Conservation (phyloP, 2,888 invertebrate species). For the Campaea margaritaria region DNA sequence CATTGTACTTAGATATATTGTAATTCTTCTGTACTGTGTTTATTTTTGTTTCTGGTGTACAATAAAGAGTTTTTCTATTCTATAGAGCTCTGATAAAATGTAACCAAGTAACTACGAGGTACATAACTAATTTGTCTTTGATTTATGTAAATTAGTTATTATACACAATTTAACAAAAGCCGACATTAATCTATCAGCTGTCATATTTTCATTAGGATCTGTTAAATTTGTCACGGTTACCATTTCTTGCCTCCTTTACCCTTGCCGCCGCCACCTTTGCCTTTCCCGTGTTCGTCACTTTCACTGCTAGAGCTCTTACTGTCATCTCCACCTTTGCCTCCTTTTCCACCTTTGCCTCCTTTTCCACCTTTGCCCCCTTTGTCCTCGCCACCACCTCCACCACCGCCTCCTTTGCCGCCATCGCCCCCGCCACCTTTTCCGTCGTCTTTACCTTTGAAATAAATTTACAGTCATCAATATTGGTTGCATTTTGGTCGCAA, state of each 20-base stretch:
- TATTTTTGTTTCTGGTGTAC: too few species aligned
- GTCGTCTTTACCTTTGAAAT: constrained; percentile 19
- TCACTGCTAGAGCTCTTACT: constrained; percentile 30
- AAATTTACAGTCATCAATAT: neutral
- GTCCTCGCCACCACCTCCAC: constrained; percentile 42
- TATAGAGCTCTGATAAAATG: neutral
- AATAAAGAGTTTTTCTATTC: too few species aligned
- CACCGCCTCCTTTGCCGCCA: constrained; percentile 32
- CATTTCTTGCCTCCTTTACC: constrained; percentile 33
- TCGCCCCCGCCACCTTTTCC: constrained; percentile 19
- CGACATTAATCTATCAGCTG: neutral
- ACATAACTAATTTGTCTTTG: neutral
- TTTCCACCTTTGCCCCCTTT: constrained; percentile 39
- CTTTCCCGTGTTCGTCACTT: constrained; percentile 26
- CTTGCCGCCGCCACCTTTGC: constrained; percentile 25
- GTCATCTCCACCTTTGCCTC: constrained; percentile 22
- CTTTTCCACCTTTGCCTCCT: constrained; percentile 34
- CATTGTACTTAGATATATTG: too few species aligned
- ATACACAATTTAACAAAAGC: neutral
- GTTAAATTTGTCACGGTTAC: neutral
- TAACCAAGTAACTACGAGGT: neutral
- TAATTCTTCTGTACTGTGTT: too few species aligned
- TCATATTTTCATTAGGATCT: too few species aligned
- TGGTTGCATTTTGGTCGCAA: too few species aligned
- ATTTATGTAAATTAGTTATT: neutral